Conservation (phyloP, 1,140 invertebrate species). For the Drosophila ficusphila region DNA sequence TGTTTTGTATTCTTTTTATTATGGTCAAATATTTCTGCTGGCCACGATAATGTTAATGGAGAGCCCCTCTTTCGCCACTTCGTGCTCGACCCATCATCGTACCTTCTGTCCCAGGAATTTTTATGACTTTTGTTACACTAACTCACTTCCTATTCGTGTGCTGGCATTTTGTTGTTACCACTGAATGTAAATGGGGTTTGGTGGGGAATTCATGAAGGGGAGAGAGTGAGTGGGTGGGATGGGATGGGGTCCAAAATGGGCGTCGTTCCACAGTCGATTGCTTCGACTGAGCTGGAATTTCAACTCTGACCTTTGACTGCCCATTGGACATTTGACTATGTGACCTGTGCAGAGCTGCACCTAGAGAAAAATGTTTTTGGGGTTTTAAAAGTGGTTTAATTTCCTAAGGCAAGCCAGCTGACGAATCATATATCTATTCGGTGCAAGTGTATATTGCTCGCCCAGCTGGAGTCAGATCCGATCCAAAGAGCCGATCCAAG, state of each 20-base stretch:
- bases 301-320: conserved; percentile 46
- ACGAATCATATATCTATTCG: too few species aligned
- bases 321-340: neutral
- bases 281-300: conserved; percentile 1
- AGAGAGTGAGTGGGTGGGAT: neutral
- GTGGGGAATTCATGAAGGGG: neutral
- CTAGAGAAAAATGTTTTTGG: too few species aligned
- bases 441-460: conserved; percentile 1
- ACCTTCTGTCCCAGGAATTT: conserved; percentile 60
- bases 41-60: conserved; percentile 73
- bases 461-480: conserved; percentile 14
- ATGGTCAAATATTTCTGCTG: conserved; percentile 74
- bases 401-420: too few species aligned
- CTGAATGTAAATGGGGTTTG: conserved; percentile 8
- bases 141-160: conserved; percentile 75
- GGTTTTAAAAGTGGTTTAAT: too few species aligned
- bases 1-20: conserved; percentile 67
- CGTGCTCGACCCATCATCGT: conserved; percentile 25
- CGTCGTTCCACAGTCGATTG: conserved; percentile 24
- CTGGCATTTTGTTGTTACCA: conserved; percentile 21
- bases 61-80: conserved; percentile 7
- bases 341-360: conserved; percentile 9
- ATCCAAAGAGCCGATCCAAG: conserved; percentile 20
- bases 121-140: conserved; percentile 80
- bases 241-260: conserved; percentile 18